Evolutionary conservation across 2,888 invertebrate genomes (phyloP).

Genomic region (Anthoptus insignis): DNA sequence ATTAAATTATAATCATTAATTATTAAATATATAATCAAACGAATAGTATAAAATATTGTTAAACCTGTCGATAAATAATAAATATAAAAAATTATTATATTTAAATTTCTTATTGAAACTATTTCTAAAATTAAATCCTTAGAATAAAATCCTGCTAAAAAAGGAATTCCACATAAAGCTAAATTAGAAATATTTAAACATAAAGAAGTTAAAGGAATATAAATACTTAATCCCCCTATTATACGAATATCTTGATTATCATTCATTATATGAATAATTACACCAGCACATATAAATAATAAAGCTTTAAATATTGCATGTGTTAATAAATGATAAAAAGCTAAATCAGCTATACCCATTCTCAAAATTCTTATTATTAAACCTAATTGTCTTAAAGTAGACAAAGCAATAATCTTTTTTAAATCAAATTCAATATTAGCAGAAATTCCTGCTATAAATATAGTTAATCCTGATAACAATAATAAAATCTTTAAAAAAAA

Average conservation of each 20-base stretch:
- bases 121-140: too few species aligned
- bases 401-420: constrained; percentile 93
- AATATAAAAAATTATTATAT: constrained; percentile 84
- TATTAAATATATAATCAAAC: constrained; percentile 86
- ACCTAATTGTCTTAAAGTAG: constrained; percentile 92
- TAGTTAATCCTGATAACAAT: constrained; percentile 85
- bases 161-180: constrained; percentile 89
- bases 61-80: constrained; percentile 87
- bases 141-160: constrained; percentile 89
- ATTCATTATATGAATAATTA: constrained; percentile 89
- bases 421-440: constrained; percentile 90
- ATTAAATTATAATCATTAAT: constrained; percentile 80
- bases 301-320: constrained; percentile 93
- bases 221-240: constrained; percentile 80
- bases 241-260: constrained; percentile 90
- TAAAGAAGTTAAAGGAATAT: constrained; percentile 83
- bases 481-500: constrained; percentile 81
- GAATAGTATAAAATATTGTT: too few species aligned
- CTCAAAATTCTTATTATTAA: constrained; percentile 90
- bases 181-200: constrained; percentile 87
- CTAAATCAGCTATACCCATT: constrained; percentile 82
- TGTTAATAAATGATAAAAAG: constrained; percentile 91
- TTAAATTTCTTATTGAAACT: too few species aligned
- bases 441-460: constrained; percentile 87
- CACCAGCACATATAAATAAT: constrained; percentile 91